phyloP scores from a whole-genome alignment of 2,888 invertebrate genomes.

The Aelia acuminata region DNA sequence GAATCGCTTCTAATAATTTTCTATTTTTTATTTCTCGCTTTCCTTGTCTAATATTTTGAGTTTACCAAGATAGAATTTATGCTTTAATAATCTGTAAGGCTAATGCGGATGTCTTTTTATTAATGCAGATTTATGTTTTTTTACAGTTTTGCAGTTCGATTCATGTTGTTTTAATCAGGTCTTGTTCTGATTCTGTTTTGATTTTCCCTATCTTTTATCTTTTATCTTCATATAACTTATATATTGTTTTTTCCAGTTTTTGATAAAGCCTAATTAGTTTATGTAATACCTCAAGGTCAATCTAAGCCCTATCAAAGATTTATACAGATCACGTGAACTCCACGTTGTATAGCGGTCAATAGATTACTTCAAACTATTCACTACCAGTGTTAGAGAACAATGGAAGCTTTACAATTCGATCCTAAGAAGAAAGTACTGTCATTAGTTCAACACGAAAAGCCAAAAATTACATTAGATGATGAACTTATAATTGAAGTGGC shows the following conservation, averaged over 20 bases:
- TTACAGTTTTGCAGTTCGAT: no score
- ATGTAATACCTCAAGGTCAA: background rate
- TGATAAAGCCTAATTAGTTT: background rate
- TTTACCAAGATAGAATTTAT: no score
- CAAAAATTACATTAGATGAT: conserved; percentile 71
- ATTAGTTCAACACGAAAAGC: conserved; percentile 71
- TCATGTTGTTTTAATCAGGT: no score
- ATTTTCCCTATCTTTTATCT: no score
- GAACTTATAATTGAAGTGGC: conserved; percentile 79
- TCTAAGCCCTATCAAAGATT: no score
- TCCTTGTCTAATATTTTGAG: no score
- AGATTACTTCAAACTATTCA: background rate
- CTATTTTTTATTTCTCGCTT: no score
- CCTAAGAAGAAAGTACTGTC: conserved; percentile 57
- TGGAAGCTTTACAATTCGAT: conserved; percentile 65
- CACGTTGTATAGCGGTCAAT: background rate
- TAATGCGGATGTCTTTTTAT: no score
- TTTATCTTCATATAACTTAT: no score
- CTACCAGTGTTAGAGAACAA: conserved; percentile 40
- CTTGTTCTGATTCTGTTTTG: background rate
- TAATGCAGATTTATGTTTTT: no score
- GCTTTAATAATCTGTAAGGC: no score
- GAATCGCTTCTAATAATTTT: no score
- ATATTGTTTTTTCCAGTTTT: background rate
- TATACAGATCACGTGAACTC: background rate